phyloP scores from a whole-genome alignment of 1,140 invertebrate genomes.

The Sipha flava region DNA sequence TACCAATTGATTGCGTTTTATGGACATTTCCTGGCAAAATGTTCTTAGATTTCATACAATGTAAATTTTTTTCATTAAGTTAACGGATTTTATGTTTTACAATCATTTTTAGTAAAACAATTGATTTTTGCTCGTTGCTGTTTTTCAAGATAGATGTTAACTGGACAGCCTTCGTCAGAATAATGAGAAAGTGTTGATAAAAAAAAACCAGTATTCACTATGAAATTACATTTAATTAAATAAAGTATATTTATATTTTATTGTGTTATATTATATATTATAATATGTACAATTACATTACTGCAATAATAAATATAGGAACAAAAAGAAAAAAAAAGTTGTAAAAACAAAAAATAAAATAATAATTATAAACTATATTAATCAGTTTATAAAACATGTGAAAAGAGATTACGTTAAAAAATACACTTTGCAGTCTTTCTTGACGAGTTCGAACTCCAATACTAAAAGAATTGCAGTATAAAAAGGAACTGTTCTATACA shows the following conservation, averaged over 20 bases:
- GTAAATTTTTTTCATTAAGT: too few relatives aligned
- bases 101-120: too few relatives aligned
- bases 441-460: slow-evolving; percentile 11
- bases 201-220: not conserved
- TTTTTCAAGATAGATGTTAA: too few relatives aligned
- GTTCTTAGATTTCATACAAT: too few relatives aligned
- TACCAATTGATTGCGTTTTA: too few relatives aligned
- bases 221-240: not conserved
- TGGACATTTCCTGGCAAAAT: too few relatives aligned
- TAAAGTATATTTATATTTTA: not conserved
- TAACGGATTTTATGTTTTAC: too few relatives aligned
- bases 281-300: not conserved
- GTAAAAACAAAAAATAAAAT: not conserved
- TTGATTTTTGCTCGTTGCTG: too few relatives aligned
- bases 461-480: not conserved
- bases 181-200: too few relatives aligned
- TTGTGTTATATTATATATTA: not conserved
- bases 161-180: too few relatives aligned
- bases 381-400: not conserved
- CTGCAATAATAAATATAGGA: slow-evolving; percentile 16
- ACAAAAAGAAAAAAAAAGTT: slow-evolving; percentile 6
- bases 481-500: slow-evolving; percentile 1
- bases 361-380: not conserved
- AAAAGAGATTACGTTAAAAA: slow-evolving; percentile 6
- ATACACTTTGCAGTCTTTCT: slow-evolving; percentile 8